Evolutionary conservation across 2,888 invertebrate species (phyloP).

Genomic region (Chirona hameri): DNA sequence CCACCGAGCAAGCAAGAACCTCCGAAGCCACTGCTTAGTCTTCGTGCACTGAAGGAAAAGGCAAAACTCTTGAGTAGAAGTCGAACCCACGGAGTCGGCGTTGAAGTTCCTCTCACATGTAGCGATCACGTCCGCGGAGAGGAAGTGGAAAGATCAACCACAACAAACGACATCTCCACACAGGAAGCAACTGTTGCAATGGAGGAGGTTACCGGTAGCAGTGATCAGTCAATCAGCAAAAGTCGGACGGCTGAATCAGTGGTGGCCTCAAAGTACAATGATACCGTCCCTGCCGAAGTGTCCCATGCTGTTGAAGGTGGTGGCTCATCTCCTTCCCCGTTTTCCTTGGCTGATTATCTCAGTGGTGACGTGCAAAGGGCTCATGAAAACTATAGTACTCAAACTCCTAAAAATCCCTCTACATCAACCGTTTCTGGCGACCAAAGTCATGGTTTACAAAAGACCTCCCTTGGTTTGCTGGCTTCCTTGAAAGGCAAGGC

Average conservation of each 20-base stretch:
- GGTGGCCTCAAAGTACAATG: neutral
- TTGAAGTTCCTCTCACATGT: neutral
- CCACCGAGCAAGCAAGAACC: neutral
- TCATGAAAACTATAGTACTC: neutral
- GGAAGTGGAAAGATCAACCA: too few species aligned
- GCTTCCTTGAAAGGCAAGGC: constrained; percentile 6
- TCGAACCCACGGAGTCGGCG: neutral
- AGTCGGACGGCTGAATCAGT: neutral
- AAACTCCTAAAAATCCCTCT: neutral
- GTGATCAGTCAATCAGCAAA: neutral
- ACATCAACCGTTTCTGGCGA: neutral
- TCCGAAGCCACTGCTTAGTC: neutral
- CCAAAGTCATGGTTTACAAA: neutral
- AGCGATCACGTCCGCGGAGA: too few species aligned
- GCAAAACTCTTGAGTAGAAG: neutral
- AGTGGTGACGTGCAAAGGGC: neutral
- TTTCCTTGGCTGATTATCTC: neutral
- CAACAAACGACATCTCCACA: neutral
- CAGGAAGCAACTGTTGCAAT: neutral
- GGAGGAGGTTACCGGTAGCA: neutral
- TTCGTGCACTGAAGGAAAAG: neutral
- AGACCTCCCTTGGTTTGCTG: neutral
- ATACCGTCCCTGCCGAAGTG: too few species aligned
- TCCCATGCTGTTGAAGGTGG: neutral
- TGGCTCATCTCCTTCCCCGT: neutral